phyloP scores from a whole-genome alignment of 2,113 vertebrate species.

The Phylloscopus whistleri region DNA sequence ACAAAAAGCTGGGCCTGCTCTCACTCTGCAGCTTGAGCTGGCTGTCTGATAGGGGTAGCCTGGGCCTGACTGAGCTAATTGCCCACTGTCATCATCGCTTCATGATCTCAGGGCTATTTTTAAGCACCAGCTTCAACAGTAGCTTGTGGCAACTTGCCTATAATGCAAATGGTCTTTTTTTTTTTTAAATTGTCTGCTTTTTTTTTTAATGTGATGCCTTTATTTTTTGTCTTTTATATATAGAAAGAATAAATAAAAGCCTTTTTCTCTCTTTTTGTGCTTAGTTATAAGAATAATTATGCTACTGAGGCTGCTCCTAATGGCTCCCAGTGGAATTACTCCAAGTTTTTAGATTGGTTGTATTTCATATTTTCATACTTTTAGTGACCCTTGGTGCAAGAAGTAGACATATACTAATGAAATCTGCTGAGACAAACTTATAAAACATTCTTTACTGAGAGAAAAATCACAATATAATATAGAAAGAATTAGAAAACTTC shows the following conservation, averaged over 20 bases:
- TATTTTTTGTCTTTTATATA: not conserved
- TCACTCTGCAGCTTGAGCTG: not conserved
- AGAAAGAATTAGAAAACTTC: not conserved
- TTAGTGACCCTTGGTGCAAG: not conserved
- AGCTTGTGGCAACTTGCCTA: not conserved
- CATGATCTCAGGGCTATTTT: not conserved
- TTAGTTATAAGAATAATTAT: not conserved
- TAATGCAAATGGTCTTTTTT: not conserved
- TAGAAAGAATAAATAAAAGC: not conserved
- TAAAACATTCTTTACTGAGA: not conserved
- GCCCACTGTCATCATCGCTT: not conserved
- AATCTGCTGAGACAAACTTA: not conserved
- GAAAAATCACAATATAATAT: not conserved
- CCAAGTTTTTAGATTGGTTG: not conserved
- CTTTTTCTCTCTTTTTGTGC: not conserved
- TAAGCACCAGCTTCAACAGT: not conserved
- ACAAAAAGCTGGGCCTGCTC: not conserved
- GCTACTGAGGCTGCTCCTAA: not conserved
- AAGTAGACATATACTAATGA: not conserved
- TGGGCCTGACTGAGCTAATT: not conserved
- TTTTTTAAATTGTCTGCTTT: not conserved
- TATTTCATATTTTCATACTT: constrained; percentile 2
- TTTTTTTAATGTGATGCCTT: not conserved
- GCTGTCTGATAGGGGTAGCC: not conserved
- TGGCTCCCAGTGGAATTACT: not conserved